Percentiles rank a stretch among this genome's conserved stretches.
Evolutionary conservation across 2,888 invertebrate genomes (phyloP).

Genomic region (Ametastegia equiseti): DNA sequence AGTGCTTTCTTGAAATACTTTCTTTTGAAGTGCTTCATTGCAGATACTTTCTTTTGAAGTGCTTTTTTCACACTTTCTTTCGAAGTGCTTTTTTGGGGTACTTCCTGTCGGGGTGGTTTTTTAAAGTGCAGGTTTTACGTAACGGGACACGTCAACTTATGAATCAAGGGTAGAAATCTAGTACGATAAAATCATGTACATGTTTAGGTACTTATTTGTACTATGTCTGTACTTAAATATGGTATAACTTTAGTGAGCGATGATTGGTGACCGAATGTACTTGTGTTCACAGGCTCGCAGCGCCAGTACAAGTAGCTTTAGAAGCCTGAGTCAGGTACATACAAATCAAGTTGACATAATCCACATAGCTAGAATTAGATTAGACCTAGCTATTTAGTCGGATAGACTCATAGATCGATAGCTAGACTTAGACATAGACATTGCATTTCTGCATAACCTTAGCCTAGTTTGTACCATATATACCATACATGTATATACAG

Average conservation of each 20-base stretch:
- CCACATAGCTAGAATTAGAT: conserved; percentile 60
- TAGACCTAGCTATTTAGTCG: conserved; percentile 31
- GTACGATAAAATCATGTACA: conserved; percentile 30
- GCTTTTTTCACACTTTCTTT: no score
- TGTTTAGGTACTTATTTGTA: conserved; percentile 30
- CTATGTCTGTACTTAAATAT: conserved; percentile 50
- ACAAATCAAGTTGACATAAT: conserved; percentile 66
- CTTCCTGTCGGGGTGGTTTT: no score
- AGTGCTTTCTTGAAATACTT: no score
- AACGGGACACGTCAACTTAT: no score
- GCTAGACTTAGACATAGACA: conserved; percentile 31
- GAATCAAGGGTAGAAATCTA: conserved; percentile 11
- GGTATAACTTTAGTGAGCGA: conserved; percentile 67
- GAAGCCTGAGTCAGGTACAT: conserved; percentile 92
- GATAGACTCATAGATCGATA: conserved; percentile 31
- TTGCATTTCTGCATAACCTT: conserved; percentile 36
- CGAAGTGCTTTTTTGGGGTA: no score
- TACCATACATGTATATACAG: no score
- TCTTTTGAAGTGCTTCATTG: no score
- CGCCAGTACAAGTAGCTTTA: conserved; percentile 93
- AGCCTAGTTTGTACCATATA: neutral
- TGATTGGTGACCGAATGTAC: conserved; percentile 74
- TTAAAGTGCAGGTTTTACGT: no score
- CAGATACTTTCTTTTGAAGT: no score
- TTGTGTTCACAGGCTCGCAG: conserved; percentile 88